A percentile compares a stretch with the other conserved stretches of the same genome.
phyloP scores from a whole-genome alignment of 2,113 vertebrate genomes.

The Mirounga angustirostris region DNA sequence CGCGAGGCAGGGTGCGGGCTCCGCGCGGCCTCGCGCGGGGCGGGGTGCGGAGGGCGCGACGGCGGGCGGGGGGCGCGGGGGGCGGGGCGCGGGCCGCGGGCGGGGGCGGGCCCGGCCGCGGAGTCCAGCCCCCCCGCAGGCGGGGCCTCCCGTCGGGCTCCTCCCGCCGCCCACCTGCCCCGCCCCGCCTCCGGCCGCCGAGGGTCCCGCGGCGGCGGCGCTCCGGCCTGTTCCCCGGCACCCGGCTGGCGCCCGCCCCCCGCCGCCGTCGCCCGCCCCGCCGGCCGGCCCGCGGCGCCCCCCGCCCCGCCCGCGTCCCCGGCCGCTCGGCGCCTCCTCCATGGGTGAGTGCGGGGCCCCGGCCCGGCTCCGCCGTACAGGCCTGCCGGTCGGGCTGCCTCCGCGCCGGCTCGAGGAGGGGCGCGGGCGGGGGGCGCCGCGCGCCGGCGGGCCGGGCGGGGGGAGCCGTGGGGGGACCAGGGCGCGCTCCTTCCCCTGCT shows the following conservation, averaged over 20 bases:
- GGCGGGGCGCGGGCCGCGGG: background rate
- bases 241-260: background rate
- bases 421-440: constrained; percentile 38
- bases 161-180: constrained; percentile 73
- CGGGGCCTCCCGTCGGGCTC: background rate
- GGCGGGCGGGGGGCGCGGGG: background rate
- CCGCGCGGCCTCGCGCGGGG: background rate
- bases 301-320: background rate
- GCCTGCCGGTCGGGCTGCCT: background rate
- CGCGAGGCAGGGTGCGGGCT: background rate
- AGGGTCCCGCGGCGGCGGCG: background rate
- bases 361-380: background rate
- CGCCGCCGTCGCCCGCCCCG: background rate
- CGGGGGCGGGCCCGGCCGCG: background rate
- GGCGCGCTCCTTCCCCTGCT: background rate
- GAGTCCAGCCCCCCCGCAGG: background rate
- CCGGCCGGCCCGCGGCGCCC: background rate
- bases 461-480: background rate
- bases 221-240: background rate
- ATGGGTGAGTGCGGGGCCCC: constrained; percentile 77
- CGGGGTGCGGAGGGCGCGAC: background rate
- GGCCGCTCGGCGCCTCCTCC: constrained; percentile 45
- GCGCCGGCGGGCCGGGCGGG: background rate
- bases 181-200: constrained; percentile 55
- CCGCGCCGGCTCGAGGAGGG: constrained; percentile 67